phyloP scores from a whole-genome alignment of 2,888 invertebrate genomes.

The Asteroscopus sphinx region DNA sequence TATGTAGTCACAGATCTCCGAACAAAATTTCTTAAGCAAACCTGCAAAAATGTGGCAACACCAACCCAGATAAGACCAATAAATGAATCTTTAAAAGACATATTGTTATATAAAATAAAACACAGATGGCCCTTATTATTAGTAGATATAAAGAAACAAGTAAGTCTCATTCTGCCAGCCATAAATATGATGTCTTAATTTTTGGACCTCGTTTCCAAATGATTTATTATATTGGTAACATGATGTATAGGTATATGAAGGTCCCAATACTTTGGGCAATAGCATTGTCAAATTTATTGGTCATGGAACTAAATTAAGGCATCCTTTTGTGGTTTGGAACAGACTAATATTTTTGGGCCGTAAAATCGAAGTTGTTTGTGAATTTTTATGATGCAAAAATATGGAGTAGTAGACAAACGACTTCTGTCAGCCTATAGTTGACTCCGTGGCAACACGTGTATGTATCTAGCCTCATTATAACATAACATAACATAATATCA shows the following conservation, averaged over 20 bases:
- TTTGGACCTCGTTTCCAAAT: slow-evolving; percentile 57
- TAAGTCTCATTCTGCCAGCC: slow-evolving; percentile 37
- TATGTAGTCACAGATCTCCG: no score
- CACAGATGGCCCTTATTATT: slow-evolving; percentile 58
- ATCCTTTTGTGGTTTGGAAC: slow-evolving; percentile 14
- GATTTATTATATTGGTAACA: slow-evolving; percentile 60
- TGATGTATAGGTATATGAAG: slow-evolving; percentile 41
- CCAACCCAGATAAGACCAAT: slow-evolving; percentile 17
- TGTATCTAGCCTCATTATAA: no score
- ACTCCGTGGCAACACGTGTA: no score
- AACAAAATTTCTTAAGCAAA: no score
- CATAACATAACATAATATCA: no score
- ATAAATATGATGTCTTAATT: slow-evolving; percentile 61
- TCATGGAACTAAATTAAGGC: slow-evolving; percentile 41
- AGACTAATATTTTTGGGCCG: slow-evolving; percentile 18
- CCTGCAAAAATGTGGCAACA: neutral
- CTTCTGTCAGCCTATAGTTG: no score
- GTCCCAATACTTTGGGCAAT: slow-evolving; percentile 46
- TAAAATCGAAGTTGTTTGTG: slow-evolving; percentile 14
- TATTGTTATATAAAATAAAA: slow-evolving; percentile 33
- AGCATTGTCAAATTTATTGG: slow-evolving; percentile 48
- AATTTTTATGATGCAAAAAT: slow-evolving; percentile 20
- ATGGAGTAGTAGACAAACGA: no score
- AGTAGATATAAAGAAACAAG: slow-evolving; percentile 48
- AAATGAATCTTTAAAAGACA: slow-evolving; percentile 35